A percentile compares a stretch with the other conserved stretches of the same genome.
Evolutionary conservation across 2,113 vertebrate genomes (phyloP).

Genomic region (Ammospiza nelsoni): DNA sequence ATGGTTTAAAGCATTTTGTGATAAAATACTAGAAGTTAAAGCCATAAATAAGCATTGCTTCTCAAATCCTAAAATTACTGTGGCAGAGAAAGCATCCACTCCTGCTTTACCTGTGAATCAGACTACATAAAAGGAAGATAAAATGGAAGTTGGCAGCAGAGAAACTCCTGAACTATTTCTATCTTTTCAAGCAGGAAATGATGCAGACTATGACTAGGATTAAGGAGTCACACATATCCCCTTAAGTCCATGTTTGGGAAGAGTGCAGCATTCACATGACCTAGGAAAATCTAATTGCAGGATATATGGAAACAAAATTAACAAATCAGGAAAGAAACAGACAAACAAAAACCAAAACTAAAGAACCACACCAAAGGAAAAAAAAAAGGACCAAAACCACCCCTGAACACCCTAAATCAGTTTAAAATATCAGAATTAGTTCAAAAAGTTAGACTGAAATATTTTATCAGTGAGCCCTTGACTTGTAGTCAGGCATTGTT

Average conservation of each 20-base stretch:
- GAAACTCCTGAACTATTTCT: background rate
- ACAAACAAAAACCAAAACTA: background rate
- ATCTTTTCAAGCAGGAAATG: background rate
- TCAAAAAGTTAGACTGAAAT: background rate
- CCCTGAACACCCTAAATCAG: background rate
- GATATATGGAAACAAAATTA: background rate
- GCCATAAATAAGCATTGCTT: background rate
- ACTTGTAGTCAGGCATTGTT: background rate
- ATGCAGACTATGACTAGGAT: background rate
- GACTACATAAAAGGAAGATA: background rate
- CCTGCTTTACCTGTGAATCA: background rate
- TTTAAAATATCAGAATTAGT: background rate
- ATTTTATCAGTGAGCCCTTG: background rate
- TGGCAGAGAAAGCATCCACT: background rate
- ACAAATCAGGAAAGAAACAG: background rate
- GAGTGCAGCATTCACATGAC: background rate
- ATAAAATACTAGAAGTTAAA: background rate
- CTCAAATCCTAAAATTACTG: background rate
- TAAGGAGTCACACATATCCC: background rate
- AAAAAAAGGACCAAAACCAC: background rate
- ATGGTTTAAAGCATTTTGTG: background rate
- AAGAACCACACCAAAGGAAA: background rate
- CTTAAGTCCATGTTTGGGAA: background rate
- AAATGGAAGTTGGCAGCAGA: background rate
- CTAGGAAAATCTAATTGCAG: rapidly evolving